Evolutionary conservation across 2,888 invertebrate genomes (phyloP), one percentile per base, ranked within the genome.

Genomic region (Eupithecia vulgata): DNA sequence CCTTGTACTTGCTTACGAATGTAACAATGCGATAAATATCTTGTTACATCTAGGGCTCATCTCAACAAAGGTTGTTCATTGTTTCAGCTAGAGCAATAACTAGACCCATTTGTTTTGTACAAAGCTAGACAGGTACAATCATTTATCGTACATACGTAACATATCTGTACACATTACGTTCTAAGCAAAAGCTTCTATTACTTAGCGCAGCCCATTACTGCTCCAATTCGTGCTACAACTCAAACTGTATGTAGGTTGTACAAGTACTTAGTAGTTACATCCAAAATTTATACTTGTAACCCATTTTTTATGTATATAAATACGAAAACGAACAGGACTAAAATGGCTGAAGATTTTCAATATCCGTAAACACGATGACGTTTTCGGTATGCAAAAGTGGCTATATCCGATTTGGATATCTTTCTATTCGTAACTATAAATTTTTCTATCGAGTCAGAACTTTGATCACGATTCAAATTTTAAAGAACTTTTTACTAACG

Each of bases 211-310:
- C 21, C 48, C 67, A 67, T 67, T 67, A 52, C 67, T 30, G 52
- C 35, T 52, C 15, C 52, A 52, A 34, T 72, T 42, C 30, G 62
- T 57, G 61, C 21, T 67, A 62, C 34, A 64, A 64, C 62, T 67
- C 62, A 67, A 67, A 67, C 48, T 34, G 37, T 35, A 37, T 25
- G 5, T 57, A 25, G 25, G 15, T 66, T 61, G 61, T 42, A 40
- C 65, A 21, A n/a, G 65, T 42, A 65, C n/a, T 48, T 21, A 10
- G 7, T 52, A 7, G 48, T 13, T 40, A 65, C 65, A 65, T 25
- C 25, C 65, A 65, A 35, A 25, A 12, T 40, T 6, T 21, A 13
- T 21, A 42, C 25, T 65, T 40, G 13, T 13, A 37, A 42, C n/a
- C 64, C n/a, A 3, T 5, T 30, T 30, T 4, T 30, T 30, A 30